These are phyloP conservation scores for Melipona bicolor DNA, from an alignment of 2,888 invertebrate species.

Conservation along the genomic window DNA sequence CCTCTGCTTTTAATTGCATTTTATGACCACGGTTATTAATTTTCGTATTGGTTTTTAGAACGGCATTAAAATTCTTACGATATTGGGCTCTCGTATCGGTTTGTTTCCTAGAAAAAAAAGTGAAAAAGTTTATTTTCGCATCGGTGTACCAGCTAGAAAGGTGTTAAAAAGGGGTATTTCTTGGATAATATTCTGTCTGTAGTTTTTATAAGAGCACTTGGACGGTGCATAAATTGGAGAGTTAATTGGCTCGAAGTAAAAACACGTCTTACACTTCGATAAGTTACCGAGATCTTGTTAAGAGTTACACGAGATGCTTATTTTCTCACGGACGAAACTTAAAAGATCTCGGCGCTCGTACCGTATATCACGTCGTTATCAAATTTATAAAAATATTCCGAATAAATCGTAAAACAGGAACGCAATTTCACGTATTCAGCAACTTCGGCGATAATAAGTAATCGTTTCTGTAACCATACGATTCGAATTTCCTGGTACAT, in stretches of 20 bases:
- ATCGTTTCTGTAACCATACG: neutral
- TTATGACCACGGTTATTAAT: slow-evolving; percentile 32
- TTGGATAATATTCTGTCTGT: neutral
- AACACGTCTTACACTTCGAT: neutral
- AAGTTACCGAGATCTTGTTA: no score
- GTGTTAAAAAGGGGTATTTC: neutral
- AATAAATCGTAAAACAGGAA: neutral
- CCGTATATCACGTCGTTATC: neutral
- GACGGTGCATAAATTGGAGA: neutral
- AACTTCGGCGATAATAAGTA: neutral
- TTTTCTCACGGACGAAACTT: neutral
- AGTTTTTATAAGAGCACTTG: neutral
- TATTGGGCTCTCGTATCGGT: neutral
- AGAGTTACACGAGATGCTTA: neutral
- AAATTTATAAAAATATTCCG: neutral
- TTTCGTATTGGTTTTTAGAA: slow-evolving; percentile 3
- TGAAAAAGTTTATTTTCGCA: neutral
- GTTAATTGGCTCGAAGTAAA: slow-evolving; percentile 1
- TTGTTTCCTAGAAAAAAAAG: neutral
- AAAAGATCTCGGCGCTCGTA: neutral
- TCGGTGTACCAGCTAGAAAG: neutral
- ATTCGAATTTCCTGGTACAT: neutral
- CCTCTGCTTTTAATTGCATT: slow-evolving; percentile 26
- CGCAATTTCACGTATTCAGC: neutral
- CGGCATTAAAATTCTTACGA: slow-evolving; percentile 8